Conservation (phyloP, 2,113 vertebrate species). For the Fregata magnificens region DNA sequence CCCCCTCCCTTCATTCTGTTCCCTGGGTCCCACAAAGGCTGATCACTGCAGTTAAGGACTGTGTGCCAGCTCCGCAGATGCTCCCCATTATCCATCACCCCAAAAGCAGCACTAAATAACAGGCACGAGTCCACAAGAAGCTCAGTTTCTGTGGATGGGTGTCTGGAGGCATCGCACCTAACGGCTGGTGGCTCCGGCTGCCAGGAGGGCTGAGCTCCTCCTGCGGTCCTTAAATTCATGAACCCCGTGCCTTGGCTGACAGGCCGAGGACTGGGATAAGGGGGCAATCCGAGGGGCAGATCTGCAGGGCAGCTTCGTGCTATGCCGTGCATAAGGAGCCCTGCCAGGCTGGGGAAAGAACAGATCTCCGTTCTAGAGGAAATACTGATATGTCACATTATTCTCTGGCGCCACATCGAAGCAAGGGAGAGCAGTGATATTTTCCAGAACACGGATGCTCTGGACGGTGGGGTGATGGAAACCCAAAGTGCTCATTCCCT, state of each 20-base stretch:
- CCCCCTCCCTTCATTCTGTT: not conserved
- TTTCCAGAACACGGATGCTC: not conserved
- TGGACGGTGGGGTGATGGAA: not conserved
- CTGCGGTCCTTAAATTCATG: accelerated
- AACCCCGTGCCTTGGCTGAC: not conserved
- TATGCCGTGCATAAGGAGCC: not conserved
- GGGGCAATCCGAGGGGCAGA: not conserved
- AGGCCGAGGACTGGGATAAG: not conserved
- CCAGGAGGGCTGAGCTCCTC: not conserved
- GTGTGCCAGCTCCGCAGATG: not conserved
- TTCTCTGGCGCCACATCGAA: not conserved
- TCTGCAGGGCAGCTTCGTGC: not conserved
- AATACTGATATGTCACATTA: not conserved
- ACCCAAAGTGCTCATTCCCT: accelerated
- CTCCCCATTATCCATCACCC: not conserved
- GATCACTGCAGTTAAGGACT: not conserved
- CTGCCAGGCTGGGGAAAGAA: not conserved
- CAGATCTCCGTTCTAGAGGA: not conserved
- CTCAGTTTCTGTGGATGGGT: not conserved
- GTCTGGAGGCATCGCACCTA: not conserved
- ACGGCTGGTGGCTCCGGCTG: accelerated
- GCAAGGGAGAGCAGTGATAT: accelerated
- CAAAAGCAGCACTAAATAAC: not conserved
- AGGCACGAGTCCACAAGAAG: accelerated
- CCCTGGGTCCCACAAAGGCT: not conserved